A percentile compares a stretch with the other conserved stretches of the same genome.
These are phyloP conservation scores for Venusia cambrica DNA, from an alignment of 2,888 invertebrate genomes.

Conservation along the genomic window DNA sequence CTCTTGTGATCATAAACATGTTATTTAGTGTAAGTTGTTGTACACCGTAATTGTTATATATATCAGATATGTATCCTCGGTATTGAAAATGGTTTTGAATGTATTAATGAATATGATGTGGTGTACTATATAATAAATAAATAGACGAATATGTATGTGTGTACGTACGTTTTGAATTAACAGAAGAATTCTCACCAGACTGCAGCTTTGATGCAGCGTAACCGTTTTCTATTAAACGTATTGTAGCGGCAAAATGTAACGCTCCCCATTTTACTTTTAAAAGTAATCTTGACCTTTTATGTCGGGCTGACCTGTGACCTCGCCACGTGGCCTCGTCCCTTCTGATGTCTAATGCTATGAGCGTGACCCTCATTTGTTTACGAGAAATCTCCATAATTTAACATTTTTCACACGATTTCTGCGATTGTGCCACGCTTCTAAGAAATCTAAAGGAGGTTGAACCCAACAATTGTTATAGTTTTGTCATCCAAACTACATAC, in stretches of 20 bases:
- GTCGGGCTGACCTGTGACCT: slow-evolving; percentile 59
- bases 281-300: slow-evolving; percentile 54
- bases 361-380: slow-evolving; percentile 47
- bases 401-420: slow-evolving; percentile 46
- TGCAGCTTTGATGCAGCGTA: slow-evolving; percentile 6
- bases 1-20: too few species aligned
- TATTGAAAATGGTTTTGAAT: too few species aligned
- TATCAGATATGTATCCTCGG: too few species aligned
- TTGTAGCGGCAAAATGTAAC: slow-evolving; percentile 25
- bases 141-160: too few species aligned
- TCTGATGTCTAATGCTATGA: slow-evolving; percentile 37
- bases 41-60: too few species aligned
- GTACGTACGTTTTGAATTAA: too few species aligned
- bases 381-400: slow-evolving; percentile 45
- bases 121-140: too few species aligned
- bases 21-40: too few species aligned
- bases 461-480: too few species aligned
- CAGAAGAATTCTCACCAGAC: slow-evolving; percentile 2
- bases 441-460: not conserved
- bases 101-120: too few species aligned
- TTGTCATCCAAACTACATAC: too few species aligned
- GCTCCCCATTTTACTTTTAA: slow-evolving; percentile 42
- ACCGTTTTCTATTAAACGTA: slow-evolving; percentile 34
- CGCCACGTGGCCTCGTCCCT: slow-evolving; percentile 57
- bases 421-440: slow-evolving; percentile 38